Evolutionary conservation across 2,888 invertebrate species (phyloP).

Genomic region (Caradrina clavipalpis): DNA sequence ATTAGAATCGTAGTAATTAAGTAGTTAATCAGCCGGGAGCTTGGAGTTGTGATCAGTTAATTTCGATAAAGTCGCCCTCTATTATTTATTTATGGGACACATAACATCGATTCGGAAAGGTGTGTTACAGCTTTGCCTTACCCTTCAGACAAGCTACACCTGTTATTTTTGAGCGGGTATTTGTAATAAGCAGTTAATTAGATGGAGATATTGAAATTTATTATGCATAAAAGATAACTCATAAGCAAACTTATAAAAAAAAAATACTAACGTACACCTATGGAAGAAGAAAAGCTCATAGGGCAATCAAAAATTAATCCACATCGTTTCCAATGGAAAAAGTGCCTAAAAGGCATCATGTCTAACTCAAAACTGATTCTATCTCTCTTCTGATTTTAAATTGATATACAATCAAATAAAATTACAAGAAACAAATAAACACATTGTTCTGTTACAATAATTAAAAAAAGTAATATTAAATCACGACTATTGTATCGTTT

Average conservation of each 20-base stretch:
- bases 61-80: too few species aligned
- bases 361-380: too few species aligned
- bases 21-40: too few species aligned
- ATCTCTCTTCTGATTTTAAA: not conserved
- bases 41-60: too few species aligned
- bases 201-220: too few species aligned
- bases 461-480: too few species aligned
- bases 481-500: not conserved
- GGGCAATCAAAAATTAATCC: too few species aligned
- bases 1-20: too few species aligned
- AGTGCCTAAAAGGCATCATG: not conserved
- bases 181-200: not conserved
- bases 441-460: not conserved
- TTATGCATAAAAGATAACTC: not conserved
- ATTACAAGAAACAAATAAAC: not conserved
- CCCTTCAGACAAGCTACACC: not conserved
- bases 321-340: not conserved
- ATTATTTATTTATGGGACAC: not conserved
- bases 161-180: not conserved
- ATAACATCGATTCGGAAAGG: not conserved
- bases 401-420: not conserved
- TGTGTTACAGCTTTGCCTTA: not conserved
- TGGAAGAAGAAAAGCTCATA: too few species aligned
- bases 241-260: too few species aligned
- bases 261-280: too few species aligned